Evolutionary conservation across 2,797 vertebrate species (phyloP).

Genomic region (Synaphobranchus kaupii): DNA sequence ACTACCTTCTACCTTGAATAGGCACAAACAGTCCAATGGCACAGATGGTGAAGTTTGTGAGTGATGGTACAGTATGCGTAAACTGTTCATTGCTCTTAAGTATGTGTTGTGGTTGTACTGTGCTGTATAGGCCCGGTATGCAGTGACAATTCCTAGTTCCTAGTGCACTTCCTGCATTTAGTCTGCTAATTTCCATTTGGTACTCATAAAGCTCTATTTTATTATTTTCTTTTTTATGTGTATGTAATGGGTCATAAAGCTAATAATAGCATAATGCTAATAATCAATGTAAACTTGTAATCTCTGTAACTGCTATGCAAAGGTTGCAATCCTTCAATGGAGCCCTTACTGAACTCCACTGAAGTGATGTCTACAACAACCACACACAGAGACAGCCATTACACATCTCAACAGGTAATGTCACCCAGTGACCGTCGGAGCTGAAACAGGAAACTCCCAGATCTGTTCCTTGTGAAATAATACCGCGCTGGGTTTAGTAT

Average conservation of each 20-base stretch:
- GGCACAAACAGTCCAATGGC: background rate
- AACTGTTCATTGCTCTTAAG: background rate
- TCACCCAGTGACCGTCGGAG: background rate
- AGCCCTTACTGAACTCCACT: background rate
- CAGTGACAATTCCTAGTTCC: background rate
- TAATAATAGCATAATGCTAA: too few species aligned
- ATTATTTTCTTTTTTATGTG: background rate
- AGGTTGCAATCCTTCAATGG: background rate
- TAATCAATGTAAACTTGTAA: background rate
- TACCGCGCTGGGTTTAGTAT: background rate
- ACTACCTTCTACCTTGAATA: background rate
- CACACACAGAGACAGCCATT: background rate
- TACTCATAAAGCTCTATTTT: background rate
- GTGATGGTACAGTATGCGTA: background rate
- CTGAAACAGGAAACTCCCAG: slow-evolving; percentile 11
- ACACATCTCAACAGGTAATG: background rate
- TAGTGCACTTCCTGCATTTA: too few species aligned
- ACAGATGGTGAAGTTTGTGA: background rate
- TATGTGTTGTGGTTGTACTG: background rate
- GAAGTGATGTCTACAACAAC: background rate
- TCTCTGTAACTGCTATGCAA: background rate
- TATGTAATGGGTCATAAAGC: background rate
- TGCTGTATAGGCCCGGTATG: background rate
- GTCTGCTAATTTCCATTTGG: too few species aligned
- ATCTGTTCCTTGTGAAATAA: background rate